Evolutionary conservation across 2,113 vertebrate species (phyloP), one percentile per base, ranked within the genome.

Genomic region (Numenius arquata): DNA sequence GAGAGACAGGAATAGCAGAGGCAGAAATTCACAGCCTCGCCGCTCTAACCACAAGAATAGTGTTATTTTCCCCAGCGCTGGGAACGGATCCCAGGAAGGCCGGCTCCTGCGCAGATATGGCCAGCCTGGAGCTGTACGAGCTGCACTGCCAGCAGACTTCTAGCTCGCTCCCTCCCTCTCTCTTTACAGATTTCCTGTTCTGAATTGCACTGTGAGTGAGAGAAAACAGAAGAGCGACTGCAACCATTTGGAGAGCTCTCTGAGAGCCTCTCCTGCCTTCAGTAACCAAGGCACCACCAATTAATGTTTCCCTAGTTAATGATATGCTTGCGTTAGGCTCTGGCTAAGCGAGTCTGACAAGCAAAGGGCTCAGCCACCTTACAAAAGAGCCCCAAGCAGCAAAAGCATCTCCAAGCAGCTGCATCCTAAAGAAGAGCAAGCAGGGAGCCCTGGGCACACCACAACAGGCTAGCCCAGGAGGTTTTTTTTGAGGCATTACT

Each of bases 131-230:
- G 72, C 73, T 43, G 50, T 36, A 70, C 0, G 5, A 85, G 80
- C 65, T 65, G 80, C 66, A 59, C 32, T 15, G 45, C 32, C 14
- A 21, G 47, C 63, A 84, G 85, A 32, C 20, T 74, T 80, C 50
- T 50, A 0, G 1, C 78, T 75, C 47, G 21, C 47, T 58, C 58
- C 71, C 50, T 91, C 53, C 32, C 70, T 90, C 4, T 0, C 43
- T 82, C 74, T 67, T 82, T 50, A 81, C 45, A 80, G 66, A 95
- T 94, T 94, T 97, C 89, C 91, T 95, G 77, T 93, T 91, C 93
- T 80, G 47, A 96, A 87, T 68, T 55, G 75, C 45, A 36, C 30
- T 15, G 62, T 5, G 22, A 80, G 52, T 8, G 41, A 90, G 41
- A 89, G 50, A 92, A 91, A 91, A 89, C 48, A 94, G 83, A 83